phyloP scores from a whole-genome alignment of 1,140 invertebrate genomes.

The Plodia interpunctella region DNA sequence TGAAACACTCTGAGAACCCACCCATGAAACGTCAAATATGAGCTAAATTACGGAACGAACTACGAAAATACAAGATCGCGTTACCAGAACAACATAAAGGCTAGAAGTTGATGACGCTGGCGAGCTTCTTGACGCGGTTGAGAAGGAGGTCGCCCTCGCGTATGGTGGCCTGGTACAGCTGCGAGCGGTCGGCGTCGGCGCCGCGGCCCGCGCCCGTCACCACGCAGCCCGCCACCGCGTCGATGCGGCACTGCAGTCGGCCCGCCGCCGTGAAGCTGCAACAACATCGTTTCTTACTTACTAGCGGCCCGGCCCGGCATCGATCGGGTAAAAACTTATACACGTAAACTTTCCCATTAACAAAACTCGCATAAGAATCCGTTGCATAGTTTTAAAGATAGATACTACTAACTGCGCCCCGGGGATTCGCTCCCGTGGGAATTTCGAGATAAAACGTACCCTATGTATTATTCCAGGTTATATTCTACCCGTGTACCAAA shows the following conservation, averaged over 20 bases:
- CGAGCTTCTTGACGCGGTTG: slow-evolving; percentile 98
- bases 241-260: slow-evolving; percentile 97
- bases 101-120: slow-evolving; percentile 98
- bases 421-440: no score
- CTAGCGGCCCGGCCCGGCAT: no score
- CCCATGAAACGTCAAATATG: no score
- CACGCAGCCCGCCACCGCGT: slow-evolving; percentile 97
- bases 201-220: slow-evolving; percentile 94
- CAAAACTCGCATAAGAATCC: no score
- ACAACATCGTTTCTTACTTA: neutral
- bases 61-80: neutral
- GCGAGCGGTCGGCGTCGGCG: slow-evolving; percentile 83
- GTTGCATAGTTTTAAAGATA: no score
- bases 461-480: no score
- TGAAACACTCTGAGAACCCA: no score
- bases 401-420: no score
- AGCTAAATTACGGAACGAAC: neutral
- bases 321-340: no score
- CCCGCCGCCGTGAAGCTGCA: slow-evolving; percentile 96
- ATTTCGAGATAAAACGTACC: no score
- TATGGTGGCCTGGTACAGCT: slow-evolving; percentile 96
- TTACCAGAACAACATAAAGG: neutral
- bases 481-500: no score
- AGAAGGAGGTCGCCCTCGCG: slow-evolving; percentile 98
- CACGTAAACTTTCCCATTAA: no score